Base-by-base conservation (phyloP, 2,888 invertebrate genomes). In the Chaetogeoica ovagalla region DNA sequence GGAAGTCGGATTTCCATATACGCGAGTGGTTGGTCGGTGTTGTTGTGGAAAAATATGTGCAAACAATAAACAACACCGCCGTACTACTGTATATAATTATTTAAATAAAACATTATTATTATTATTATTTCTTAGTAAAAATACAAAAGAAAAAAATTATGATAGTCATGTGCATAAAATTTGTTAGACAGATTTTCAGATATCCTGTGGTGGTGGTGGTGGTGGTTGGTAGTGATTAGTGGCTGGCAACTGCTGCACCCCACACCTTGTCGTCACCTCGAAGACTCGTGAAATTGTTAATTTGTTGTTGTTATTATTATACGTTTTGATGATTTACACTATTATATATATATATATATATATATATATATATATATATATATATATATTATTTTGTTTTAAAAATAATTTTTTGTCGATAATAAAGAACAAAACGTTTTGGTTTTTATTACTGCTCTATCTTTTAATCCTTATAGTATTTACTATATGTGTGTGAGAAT, bases 381-480 rank as follows among this genome's bases (percentile, higher is more conserved):
- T 52, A 17, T 55, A 19, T 15, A 48, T 48, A 66, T 39, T 77
- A 71, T 71, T 79, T 79, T 79, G 70, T 71, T 79, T 79, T 79
- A 71, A 71, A 79, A 79, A 79, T 71, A 63, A 79, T 65, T 63
- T 65, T 63, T 55, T 79, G 70, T 79, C 43, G 19, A 79, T 65
- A 71, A 79, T 79, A 79, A 79, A 71, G 63, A 79, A 79, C 17
- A 52, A 79, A 70, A 70, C 69, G 11, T 62, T 62, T 70, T 79
- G 63, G 70, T 79, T 79, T 79, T 76, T 69, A 70, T 62, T 82
- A 55, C n/a, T 30, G 30, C 30, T 30, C 30, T 76, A 63, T 72
- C 65, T 68, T 8, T 48, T 72, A 65, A 62, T 66, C 72, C 72
- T 70, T 77, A 66, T 15, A 68, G 39, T 30, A n/a, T n/a, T n/a